A percentile compares a stretch with the other conserved stretches of the same genome.
These are phyloP conservation scores for Galaxea fascicularis DNA, from an alignment of 92 coral and sea anemone species.

Conservation along the genomic window DNA sequence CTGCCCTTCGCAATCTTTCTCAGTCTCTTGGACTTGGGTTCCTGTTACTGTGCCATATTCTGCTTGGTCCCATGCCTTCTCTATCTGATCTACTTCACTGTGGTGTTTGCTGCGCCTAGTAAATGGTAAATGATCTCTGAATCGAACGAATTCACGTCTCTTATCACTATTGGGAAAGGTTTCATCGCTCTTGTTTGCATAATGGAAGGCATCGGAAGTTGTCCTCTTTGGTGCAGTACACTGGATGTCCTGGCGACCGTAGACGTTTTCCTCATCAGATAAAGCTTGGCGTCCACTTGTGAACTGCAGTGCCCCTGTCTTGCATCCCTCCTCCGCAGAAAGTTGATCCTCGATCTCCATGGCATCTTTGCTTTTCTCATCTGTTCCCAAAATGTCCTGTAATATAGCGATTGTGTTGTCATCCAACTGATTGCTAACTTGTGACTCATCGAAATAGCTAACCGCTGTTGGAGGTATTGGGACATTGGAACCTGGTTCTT, in stretches of 20 bases:
- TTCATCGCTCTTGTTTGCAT: not conserved
- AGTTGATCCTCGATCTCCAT: not conserved
- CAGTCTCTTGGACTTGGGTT: too few relatives aligned
- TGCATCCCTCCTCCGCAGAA: not conserved
- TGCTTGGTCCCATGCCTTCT: not conserved
- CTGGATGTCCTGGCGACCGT: slow-evolving; percentile 42
- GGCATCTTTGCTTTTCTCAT: not conserved
- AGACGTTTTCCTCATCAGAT: slow-evolving; percentile 28
- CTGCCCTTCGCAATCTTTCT: not conserved
- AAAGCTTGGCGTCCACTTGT: slow-evolving; percentile 1
- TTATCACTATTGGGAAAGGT: not conserved
- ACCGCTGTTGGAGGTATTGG: not conserved
- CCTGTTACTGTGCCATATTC: not conserved
- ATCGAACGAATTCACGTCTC: not conserved
- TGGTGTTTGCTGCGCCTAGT: not conserved
- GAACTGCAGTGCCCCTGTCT: not conserved
- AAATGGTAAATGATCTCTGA: not conserved
- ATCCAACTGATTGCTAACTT: not conserved
- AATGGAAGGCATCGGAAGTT: not conserved
- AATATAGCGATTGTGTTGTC: not conserved
- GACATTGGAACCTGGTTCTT: not conserved
- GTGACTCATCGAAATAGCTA: not conserved
- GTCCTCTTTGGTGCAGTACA: slow-evolving; percentile 1
- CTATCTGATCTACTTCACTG: not conserved
- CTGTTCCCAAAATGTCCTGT: not conserved